These are phyloP conservation scores for Drosophila borealis DNA, from an alignment of 2,888 invertebrate species.

Conservation along the genomic window DNA sequence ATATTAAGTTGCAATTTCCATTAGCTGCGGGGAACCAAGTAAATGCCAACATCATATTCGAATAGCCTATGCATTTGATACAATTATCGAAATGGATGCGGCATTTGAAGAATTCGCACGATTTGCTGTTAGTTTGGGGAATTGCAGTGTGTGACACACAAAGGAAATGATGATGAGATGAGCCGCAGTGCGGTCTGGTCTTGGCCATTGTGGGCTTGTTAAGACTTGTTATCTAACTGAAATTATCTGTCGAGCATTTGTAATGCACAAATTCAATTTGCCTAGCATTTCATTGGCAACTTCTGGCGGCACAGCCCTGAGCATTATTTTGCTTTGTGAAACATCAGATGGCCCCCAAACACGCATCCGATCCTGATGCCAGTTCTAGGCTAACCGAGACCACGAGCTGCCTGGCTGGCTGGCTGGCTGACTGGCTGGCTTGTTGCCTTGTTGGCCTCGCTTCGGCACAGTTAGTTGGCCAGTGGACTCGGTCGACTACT, in stretches of 20 bases:
- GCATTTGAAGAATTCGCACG: no score
- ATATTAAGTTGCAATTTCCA: neutral
- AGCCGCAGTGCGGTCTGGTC: slow-evolving; percentile 17
- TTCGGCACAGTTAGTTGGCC: slow-evolving; percentile 64
- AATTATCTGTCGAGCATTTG: slow-evolving; percentile 72
- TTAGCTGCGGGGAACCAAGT: slow-evolving; percentile 19
- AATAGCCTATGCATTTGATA: neutral
- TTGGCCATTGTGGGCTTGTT: slow-evolving; percentile 27
- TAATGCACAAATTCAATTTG: slow-evolving; percentile 74
- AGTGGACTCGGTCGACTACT: slow-evolving; percentile 79
- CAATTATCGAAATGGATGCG: neutral
- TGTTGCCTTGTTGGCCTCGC: slow-evolving; percentile 53
- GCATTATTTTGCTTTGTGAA: slow-evolving; percentile 52
- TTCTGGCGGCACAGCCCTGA: slow-evolving; percentile 61
- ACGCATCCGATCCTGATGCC: slow-evolving; percentile 22
- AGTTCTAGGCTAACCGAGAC: slow-evolving; percentile 38
- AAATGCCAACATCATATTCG: neutral
- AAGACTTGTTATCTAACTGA: slow-evolving; percentile 50
- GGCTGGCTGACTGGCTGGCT: slow-evolving; percentile 21
- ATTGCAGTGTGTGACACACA: neutral
- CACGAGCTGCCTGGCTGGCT: slow-evolving; percentile 30
- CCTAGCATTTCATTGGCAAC: slow-evolving; percentile 74
- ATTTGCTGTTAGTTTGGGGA: slow-evolving; percentile 1
- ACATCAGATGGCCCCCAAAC: slow-evolving; percentile 33
- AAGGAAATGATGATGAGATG: slow-evolving; percentile 10